A percentile compares a stretch with the other conserved stretches of the same genome.
Evolutionary conservation across 1,140 invertebrate genomes (phyloP).

Genomic region (Calliphora vicina): DNA sequence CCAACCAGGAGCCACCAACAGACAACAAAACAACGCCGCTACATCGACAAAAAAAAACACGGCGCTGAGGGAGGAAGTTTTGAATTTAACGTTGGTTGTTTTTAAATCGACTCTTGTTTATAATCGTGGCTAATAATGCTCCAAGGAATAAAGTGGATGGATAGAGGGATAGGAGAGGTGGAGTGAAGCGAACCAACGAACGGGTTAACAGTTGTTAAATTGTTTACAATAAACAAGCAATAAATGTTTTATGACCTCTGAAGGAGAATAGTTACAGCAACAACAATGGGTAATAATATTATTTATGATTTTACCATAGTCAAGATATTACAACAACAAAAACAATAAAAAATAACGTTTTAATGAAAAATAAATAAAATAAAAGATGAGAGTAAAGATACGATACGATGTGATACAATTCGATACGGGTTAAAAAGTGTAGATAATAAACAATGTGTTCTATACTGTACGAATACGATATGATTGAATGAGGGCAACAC

Average conservation of each 20-base stretch:
- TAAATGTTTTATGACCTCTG: constrained; percentile 31
- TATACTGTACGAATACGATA: no score
- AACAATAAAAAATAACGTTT: background rate
- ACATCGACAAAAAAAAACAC: no score
- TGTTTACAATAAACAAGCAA: constrained; percentile 28
- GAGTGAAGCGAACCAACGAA: background rate
- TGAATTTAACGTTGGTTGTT: no score
- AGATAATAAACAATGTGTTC: no score
- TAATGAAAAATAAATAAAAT: background rate
- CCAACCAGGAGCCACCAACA: no score
- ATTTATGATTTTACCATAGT: constrained; percentile 20
- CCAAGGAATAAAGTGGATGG: background rate
- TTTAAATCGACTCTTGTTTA: background rate
- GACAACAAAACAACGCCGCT: no score
- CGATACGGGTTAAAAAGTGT: no score
- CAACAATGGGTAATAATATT: background rate
- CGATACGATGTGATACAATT: background rate
- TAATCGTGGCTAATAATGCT: constrained; percentile 18
- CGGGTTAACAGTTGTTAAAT: constrained; percentile 36
- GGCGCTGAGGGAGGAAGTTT: no score
- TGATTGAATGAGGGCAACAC: no score
- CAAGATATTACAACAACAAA: background rate
- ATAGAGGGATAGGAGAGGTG: no score
- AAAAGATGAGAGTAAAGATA: background rate
- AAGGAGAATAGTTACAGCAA: background rate